phyloP scores from a whole-genome alignment of 2,888 invertebrate species.

The Shargacucullia verbasci region DNA sequence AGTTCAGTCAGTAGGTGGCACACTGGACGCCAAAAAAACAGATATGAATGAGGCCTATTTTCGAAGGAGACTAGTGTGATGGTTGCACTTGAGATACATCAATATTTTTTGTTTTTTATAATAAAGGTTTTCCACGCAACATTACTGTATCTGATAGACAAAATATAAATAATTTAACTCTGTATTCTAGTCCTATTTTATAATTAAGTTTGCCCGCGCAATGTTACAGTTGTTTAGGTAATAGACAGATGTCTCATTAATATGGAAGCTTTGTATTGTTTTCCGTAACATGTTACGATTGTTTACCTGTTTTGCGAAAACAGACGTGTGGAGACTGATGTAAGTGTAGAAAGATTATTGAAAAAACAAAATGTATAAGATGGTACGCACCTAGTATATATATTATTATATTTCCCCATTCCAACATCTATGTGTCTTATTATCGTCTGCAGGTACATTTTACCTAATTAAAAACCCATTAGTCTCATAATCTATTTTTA shows the following conservation, averaged over 20 bases:
- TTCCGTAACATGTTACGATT: constrained; percentile 26
- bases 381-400: too few relatives aligned
- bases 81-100: too few relatives aligned
- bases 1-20: too few relatives aligned
- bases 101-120: too few relatives aligned
- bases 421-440: too few relatives aligned
- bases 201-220: constrained; percentile 48
- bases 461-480: too few relatives aligned
- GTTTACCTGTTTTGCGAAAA: constrained; percentile 26
- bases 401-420: too few relatives aligned
- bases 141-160: background rate
- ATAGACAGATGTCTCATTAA: constrained; percentile 41
- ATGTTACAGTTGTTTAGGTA: constrained; percentile 16
- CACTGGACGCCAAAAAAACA: too few relatives aligned
- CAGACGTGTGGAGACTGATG: constrained; percentile 18
- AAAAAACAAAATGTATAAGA: background rate
- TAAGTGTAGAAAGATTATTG: constrained; percentile 22
- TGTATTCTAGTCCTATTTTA: constrained; percentile 33
- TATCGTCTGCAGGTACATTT: too few relatives aligned
- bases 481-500: too few relatives aligned
- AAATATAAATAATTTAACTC: constrained; percentile 10
- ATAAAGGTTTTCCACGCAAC: constrained; percentile 2
- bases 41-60: too few relatives aligned
- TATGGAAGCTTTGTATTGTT: constrained; percentile 38
- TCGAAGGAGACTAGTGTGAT: too few relatives aligned